phyloP scores from a whole-genome alignment of 2,797 vertebrate species.

The Onychomys arenicola region DNA sequence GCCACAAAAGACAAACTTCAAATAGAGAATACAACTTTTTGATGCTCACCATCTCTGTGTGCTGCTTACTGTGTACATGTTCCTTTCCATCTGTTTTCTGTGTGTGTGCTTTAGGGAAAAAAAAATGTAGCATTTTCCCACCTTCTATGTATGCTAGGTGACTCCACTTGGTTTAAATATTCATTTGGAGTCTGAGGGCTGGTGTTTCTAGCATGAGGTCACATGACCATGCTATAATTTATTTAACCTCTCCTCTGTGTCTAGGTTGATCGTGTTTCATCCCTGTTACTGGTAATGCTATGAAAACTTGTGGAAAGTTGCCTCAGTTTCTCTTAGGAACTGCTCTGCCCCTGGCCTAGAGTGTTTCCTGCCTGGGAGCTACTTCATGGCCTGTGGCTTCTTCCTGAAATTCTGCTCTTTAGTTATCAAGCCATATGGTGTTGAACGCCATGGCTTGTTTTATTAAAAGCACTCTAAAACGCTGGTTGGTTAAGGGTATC shows the following conservation, averaged over 20 bases:
- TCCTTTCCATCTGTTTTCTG: background rate
- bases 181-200: background rate
- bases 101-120: background rate
- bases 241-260: background rate
- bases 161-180: constrained; percentile 10
- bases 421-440: background rate
- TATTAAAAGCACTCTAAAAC: background rate
- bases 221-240: background rate
- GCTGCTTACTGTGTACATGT: background rate
- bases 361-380: background rate
- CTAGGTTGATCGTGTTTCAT: background rate
- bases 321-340: background rate
- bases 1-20: background rate
- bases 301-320: background rate
- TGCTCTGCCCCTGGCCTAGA: background rate
- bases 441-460: constrained; percentile 13
- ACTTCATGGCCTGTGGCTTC: background rate
- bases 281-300: background rate
- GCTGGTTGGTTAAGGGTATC: background rate
- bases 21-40: background rate
- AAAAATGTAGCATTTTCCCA: background rate
- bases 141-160: background rate
- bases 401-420: background rate
- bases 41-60: background rate
- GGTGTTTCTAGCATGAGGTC: background rate